Base-by-base conservation (phyloP, 2,888 invertebrate species). In the Clanis bilineata region DNA sequence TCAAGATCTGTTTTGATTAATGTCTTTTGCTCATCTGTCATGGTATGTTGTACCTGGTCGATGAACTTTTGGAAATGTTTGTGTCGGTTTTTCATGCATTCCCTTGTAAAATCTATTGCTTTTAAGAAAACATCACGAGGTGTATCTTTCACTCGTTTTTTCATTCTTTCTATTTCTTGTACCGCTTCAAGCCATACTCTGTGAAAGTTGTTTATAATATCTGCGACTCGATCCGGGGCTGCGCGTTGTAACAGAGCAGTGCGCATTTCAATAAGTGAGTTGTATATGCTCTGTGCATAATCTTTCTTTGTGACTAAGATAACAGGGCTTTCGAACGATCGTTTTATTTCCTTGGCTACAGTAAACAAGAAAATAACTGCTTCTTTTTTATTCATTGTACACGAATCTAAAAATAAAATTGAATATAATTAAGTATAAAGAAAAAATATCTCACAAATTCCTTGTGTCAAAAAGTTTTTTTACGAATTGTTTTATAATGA, bases 261-360 rank as follows among this genome's bases (percentile, higher is more conserved):
- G 18, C 68, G 65, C 59, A 79, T 64, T 12, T 72, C 68, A 55
- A 66, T 57, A 39, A 74, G 60, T 0, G 64, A 61, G 3, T 67
- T 63, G 25, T 72, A 72, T 18, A 77, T 64, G 23, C 57, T 21
- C 12, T 69, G 64, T 0, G 74, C 76, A 60, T 74, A 82, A 62
- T 82, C 81, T 25, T 68, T 76, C 51, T 59, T 60, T 6, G 79
- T 82, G n/a, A 81, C 55, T n/a, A 77, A 66, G 61, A 82, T 76
- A 3, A 82, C 75, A 0, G 82, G 82, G 32, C 58, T 72, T 58
- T 77, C 75, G 39, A 73, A 78, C 2, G 79, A 80, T 28, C 64
- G 60, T 62, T 78, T 75, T 39, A 79, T 68, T 71, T 77, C 80
- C 58, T 68, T 73, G 2, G 66, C 69, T 61, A 82, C 71, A 5